Evolutionary conservation across 1,140 invertebrate species (phyloP).

Genomic region (Reticulitermes speratus): DNA sequence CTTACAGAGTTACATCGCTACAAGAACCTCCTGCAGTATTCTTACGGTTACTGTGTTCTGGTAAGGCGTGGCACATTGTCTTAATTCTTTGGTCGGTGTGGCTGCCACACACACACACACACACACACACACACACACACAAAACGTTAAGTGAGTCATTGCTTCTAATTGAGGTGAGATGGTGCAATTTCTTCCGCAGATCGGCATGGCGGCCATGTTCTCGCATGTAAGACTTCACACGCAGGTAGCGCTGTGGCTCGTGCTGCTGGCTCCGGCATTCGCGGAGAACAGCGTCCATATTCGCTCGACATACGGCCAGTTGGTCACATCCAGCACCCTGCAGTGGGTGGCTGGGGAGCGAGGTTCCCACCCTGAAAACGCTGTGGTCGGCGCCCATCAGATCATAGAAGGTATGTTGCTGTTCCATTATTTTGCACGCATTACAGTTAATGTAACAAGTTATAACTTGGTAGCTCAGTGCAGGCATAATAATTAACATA

Average conservation of each 20-base stretch:
- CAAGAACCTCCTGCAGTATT: too few species aligned
- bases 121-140: too few species aligned
- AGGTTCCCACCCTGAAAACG: slow-evolving; percentile 48
- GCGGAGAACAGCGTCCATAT: slow-evolving; percentile 51
- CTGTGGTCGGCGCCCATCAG: slow-evolving; percentile 58
- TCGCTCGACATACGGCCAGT: slow-evolving; percentile 46
- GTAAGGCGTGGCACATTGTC: too few species aligned
- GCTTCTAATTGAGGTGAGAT: too few species aligned
- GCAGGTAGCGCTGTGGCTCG: neutral
- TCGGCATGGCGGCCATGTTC: neutral
- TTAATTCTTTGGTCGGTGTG: too few species aligned
- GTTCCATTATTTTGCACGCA: slow-evolving; percentile 9
- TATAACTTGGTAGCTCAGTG: neutral
- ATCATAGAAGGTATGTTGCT: slow-evolving; percentile 40
- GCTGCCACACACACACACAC: too few species aligned
- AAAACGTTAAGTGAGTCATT: too few species aligned
- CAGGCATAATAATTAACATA: neutral
- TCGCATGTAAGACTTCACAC: neutral
- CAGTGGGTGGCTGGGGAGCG: slow-evolving; percentile 54
- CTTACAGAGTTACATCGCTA: too few species aligned
- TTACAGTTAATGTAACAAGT: neutral
- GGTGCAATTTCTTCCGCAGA: neutral
- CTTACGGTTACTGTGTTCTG: too few species aligned
- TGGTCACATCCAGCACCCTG: slow-evolving; percentile 58
- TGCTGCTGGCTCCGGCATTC: slow-evolving; percentile 24